phyloP scores from a whole-genome alignment of 2,888 invertebrate species.

The Neoascia interrupta region DNA sequence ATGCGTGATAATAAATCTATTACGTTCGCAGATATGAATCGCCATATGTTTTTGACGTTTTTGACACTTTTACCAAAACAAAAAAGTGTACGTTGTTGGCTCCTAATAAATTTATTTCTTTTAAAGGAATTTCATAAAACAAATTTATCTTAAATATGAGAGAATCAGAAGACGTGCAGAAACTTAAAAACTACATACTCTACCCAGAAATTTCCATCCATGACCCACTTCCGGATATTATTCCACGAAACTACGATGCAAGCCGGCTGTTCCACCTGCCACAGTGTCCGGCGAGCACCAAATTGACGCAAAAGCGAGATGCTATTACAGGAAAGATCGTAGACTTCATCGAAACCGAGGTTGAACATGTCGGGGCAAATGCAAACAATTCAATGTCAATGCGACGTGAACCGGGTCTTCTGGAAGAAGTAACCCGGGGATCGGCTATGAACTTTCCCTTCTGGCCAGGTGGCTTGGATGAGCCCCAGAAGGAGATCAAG shows the following conservation, averaged over 20 bases:
- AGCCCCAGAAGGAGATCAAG: slow-evolving; percentile 80
- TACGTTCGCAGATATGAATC: neutral
- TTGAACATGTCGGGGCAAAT: slow-evolving; percentile 83
- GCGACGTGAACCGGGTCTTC: slow-evolving; percentile 87
- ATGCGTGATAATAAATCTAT: neutral
- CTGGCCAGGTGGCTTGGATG: slow-evolving; percentile 90
- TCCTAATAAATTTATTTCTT: neutral
- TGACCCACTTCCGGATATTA: slow-evolving; percentile 76
- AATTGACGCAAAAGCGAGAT: slow-evolving; percentile 82
- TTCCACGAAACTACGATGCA: slow-evolving; percentile 75
- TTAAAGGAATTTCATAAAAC: neutral
- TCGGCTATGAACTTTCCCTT: slow-evolving; percentile 91
- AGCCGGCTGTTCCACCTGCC: slow-evolving; percentile 75
- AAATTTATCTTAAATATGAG: slow-evolving; percentile 16
- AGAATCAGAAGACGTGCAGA: slow-evolving; percentile 61
- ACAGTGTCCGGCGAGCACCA: slow-evolving; percentile 75
- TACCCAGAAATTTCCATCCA: slow-evolving; percentile 77
- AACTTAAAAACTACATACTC: slow-evolving; percentile 76
- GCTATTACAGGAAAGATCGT: slow-evolving; percentile 87
- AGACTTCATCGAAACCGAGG: slow-evolving; percentile 83
- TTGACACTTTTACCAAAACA: neutral
- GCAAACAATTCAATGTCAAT: slow-evolving; percentile 89
- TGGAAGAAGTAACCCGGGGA: slow-evolving; percentile 86
- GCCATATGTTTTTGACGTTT: slow-evolving; percentile 16
- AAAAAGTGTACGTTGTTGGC: neutral